These are phyloP conservation scores for Drosophila formosana DNA, from an alignment of 2,888 invertebrate genomes.

Conservation along the genomic window DNA sequence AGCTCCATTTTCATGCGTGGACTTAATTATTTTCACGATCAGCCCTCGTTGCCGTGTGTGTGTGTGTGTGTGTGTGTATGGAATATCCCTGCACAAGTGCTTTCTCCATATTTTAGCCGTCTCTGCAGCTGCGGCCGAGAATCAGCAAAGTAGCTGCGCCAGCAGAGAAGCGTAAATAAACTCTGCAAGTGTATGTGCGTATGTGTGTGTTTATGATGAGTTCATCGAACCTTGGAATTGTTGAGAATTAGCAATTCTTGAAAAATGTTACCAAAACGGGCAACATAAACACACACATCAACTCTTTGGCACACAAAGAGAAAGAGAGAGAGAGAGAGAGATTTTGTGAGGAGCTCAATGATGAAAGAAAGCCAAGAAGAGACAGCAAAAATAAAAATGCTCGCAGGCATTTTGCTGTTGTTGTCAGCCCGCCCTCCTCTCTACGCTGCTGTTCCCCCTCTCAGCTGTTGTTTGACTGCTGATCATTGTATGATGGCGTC, in stretches of 20 bases:
- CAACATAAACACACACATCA: conserved; percentile 65
- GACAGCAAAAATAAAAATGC: conserved; percentile 53
- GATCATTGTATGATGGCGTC: conserved; percentile 39
- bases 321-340: conserved; percentile 22
- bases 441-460: conserved; percentile 8
- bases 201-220: conserved; percentile 66
- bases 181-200: conserved; percentile 45
- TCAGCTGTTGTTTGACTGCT: conserved; percentile 20
- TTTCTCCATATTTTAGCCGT: conserved; percentile 76
- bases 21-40: conserved; percentile 39
- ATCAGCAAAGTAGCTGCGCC: conserved; percentile 63
- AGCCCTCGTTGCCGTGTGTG: conserved; percentile 46
- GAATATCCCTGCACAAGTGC: conserved; percentile 70
- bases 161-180: conserved; percentile 69
- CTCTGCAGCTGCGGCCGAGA: conserved; percentile 63
- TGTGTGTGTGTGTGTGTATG: conserved; percentile 1
- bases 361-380: conserved; percentile 71
- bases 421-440: conserved; percentile 4
- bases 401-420: conserved; percentile 61
- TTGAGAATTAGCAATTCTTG: conserved; percentile 83
- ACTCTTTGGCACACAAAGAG: conserved; percentile 33
- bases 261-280: conserved; percentile 81
- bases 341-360: conserved; percentile 50
- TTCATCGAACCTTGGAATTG: conserved; percentile 80
- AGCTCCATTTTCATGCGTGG: conserved; percentile 12